These are phyloP conservation scores for Phrynosoma blainvillii DNA, from an alignment of 2,113 vertebrate species.

Conservation along the genomic window DNA sequence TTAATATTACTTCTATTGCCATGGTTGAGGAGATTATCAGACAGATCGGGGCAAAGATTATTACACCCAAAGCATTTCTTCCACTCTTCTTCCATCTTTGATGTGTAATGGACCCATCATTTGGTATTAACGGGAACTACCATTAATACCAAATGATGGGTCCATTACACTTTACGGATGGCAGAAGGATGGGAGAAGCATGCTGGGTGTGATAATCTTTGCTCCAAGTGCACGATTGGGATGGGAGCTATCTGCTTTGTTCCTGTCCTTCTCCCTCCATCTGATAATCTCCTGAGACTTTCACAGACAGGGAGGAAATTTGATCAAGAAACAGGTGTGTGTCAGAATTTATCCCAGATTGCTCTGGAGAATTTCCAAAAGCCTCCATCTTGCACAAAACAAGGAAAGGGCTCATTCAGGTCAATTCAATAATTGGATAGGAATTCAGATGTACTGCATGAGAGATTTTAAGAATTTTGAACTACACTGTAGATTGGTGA, in stretches of 20 bases:
- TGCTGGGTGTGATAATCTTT: no score
- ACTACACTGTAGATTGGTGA: neutral
- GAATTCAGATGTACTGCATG: neutral
- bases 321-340: neutral
- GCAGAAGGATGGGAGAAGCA: no score
- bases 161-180: no score
- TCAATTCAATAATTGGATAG: neutral
- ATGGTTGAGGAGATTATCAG: neutral
- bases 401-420: neutral
- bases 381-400: neutral
- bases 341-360: neutral
- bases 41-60: no score
- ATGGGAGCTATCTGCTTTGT: no score
- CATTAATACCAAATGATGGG: no score
- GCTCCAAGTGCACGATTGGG: no score
- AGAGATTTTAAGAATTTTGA: neutral
- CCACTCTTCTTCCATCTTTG: no score
- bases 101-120: no score
- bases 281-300: neutral
- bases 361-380: neutral
- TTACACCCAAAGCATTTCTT: no score
- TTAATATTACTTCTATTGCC: neutral
- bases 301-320: neutral
- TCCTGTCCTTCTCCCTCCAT: no score
- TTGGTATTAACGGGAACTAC: no score